Conservation (phyloP, 64 coral and sea anemone species). For the Stichodactyla mertensii region DNA sequence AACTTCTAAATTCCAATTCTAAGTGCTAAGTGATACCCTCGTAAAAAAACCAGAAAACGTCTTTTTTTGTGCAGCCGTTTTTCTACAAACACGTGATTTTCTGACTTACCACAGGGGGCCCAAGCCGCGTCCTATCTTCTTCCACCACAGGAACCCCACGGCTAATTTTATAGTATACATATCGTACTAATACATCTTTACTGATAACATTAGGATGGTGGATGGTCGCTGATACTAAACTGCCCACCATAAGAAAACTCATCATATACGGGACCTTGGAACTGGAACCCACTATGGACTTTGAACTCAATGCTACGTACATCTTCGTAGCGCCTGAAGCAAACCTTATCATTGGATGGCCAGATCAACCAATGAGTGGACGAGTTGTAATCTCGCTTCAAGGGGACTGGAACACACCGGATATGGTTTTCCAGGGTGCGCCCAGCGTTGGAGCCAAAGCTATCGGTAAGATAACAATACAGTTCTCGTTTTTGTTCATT, state of each 20-base stretch:
- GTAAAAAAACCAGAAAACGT: too few species aligned
- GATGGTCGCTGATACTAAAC: slow-evolving; percentile 65
- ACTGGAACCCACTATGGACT: slow-evolving; percentile 47
- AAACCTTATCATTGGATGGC: slow-evolving; percentile 72
- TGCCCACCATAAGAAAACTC: slow-evolving; percentile 54
- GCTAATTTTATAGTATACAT: background rate
- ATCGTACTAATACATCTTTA: background rate
- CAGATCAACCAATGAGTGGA: slow-evolving; percentile 49
- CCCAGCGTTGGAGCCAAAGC: slow-evolving; percentile 66
- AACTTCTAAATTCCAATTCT: too few species aligned
- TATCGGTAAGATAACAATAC: slow-evolving; percentile 25
- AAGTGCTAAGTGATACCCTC: too few species aligned
- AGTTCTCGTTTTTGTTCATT: too few species aligned
- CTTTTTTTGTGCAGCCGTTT: too few species aligned
- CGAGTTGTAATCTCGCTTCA: slow-evolving; percentile 42
- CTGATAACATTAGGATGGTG: slow-evolving; percentile 38
- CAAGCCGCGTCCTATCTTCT: background rate
- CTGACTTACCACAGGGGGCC: background rate
- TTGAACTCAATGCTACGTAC: slow-evolving; percentile 65
- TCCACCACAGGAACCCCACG: background rate
- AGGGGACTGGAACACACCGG: slow-evolving; percentile 56
- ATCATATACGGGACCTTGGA: slow-evolving; percentile 64
- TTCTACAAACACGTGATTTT: background rate
- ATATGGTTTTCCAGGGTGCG: slow-evolving; percentile 45
- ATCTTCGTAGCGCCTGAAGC: slow-evolving; percentile 43